phyloP scores from a whole-genome alignment of 2,113 vertebrate genomes.

The Herpetotheres cachinnans region DNA sequence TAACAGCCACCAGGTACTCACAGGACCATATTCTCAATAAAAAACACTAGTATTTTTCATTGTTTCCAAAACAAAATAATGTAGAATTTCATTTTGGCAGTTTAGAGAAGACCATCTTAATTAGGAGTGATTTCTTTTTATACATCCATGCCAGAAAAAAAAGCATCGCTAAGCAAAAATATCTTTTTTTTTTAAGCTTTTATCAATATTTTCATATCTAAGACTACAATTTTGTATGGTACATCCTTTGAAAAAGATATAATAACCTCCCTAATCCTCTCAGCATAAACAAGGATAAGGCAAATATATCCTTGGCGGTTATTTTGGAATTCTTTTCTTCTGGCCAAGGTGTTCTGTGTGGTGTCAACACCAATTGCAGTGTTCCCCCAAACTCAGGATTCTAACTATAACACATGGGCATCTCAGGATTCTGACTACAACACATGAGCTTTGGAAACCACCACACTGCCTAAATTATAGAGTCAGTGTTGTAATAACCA shows the following conservation, averaged over 20 bases:
- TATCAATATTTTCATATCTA: background rate
- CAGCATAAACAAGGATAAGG: background rate
- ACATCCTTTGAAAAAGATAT: background rate
- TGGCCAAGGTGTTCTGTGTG: background rate
- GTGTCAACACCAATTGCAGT: background rate
- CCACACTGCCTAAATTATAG: background rate
- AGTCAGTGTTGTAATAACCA: background rate
- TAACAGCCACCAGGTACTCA: background rate
- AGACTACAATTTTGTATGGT: background rate
- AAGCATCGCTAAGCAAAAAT: background rate
- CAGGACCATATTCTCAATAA: background rate
- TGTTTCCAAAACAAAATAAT: background rate
- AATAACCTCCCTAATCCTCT: background rate
- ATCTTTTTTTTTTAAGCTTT: background rate
- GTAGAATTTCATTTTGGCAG: background rate
- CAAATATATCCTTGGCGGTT: background rate
- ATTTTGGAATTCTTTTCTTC: background rate
- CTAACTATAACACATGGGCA: background rate
- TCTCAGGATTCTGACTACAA: background rate
- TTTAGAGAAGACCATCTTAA: background rate
- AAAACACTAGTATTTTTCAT: background rate
- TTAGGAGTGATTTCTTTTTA: background rate
- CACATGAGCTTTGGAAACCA: background rate
- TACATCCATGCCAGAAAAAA: background rate
- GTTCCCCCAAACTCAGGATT: background rate